Conservation (phyloP, 2,888 invertebrate species). For the Xestia xanthographa region DNA sequence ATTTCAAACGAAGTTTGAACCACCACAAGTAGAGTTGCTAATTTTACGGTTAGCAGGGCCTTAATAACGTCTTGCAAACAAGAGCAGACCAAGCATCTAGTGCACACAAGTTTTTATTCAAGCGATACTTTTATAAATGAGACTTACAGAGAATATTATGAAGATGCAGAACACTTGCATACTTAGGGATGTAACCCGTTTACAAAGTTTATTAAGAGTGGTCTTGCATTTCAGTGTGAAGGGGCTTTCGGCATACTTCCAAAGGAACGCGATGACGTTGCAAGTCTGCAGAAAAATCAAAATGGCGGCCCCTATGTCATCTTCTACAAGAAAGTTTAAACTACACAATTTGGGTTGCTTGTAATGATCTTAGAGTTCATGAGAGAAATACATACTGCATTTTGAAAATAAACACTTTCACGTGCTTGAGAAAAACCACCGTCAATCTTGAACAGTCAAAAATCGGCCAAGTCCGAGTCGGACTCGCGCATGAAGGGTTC, state of each 20-base stretch:
- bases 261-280: too few relatives aligned
- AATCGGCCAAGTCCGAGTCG: background rate
- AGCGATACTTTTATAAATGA: slow-evolving; percentile 14
- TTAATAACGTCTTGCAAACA: background rate
- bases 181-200: slow-evolving; percentile 18
- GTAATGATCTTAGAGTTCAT: background rate
- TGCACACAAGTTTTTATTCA: slow-evolving; percentile 17
- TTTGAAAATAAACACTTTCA: background rate
- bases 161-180: slow-evolving; percentile 17
- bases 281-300: too few relatives aligned
- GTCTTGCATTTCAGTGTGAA: too few relatives aligned
- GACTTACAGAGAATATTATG: slow-evolving; percentile 21
- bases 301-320: background rate
- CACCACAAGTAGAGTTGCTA: too few relatives aligned
- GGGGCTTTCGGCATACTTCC: too few relatives aligned
- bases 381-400: background rate
- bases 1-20: too few relatives aligned
- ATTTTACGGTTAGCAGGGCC: too few relatives aligned
- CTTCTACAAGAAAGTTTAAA: background rate
- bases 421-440: background rate
- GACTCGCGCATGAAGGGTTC: too few relatives aligned
- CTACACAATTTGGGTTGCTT: background rate
- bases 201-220: background rate
- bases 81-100: background rate
- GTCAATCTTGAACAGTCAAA: background rate